These are phyloP conservation scores for Galeruca laticollis DNA, from an alignment of 2,888 invertebrate species.

Conservation along the genomic window DNA sequence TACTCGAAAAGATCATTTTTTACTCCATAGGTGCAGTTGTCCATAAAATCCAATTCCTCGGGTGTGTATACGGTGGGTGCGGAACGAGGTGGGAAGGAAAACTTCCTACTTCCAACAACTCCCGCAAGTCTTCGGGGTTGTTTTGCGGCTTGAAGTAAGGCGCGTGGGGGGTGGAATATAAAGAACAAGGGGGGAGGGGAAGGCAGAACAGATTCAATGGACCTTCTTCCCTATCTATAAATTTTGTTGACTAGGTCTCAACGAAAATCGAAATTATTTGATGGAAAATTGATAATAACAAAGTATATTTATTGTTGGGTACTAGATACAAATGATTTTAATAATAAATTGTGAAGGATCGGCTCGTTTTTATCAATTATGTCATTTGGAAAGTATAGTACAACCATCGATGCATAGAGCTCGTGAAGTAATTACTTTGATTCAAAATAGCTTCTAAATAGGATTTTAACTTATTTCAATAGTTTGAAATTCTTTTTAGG, in stretches of 20 bases:
- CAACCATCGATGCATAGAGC: no score
- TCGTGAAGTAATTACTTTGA: no score
- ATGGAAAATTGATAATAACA: no score
- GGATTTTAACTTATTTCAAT: no score
- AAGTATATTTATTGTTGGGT: no score
- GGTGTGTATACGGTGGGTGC: conserved; percentile 32
- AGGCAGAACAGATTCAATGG: conserved; percentile 20
- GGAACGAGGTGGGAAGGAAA: conserved; percentile 35
- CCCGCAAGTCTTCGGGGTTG: conserved; percentile 35
- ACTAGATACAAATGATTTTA: neutral
- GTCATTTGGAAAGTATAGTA: no score
- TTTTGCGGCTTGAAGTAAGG: conserved; percentile 29
- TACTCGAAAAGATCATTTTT: neutral
- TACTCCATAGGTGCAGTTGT: conserved; percentile 6
- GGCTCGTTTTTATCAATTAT: no score
- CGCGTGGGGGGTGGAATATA: conserved; percentile 12
- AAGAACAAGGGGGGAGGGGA: neutral
- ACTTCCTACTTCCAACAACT: conserved; percentile 36
- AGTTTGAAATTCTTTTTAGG: no score
- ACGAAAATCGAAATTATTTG: neutral
- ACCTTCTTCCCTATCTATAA: conserved; percentile 28
- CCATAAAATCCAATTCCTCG: conserved; percentile 14
- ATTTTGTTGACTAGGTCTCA: conserved; percentile 8
- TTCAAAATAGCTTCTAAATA: no score
- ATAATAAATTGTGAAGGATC: no score